These are phyloP conservation scores for Leucophenga montana DNA, from an alignment of 2,888 invertebrate genomes.

Conservation along the genomic window DNA sequence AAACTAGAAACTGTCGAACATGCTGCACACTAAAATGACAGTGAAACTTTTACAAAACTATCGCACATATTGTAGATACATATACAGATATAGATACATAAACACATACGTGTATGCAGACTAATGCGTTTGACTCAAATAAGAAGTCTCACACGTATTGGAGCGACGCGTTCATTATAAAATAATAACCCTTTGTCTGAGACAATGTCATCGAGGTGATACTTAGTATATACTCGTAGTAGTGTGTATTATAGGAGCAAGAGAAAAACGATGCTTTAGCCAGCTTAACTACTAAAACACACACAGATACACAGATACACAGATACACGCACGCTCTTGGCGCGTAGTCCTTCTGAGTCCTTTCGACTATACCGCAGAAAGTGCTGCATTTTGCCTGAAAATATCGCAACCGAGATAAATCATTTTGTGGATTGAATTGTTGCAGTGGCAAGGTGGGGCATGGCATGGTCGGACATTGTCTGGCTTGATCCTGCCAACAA, in stretches of 20 bases:
- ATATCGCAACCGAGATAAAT: slow-evolving; percentile 59
- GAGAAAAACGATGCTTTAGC: background rate
- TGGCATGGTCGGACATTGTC: slow-evolving; percentile 10
- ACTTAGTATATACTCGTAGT: background rate
- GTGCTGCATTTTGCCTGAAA: slow-evolving; percentile 42
- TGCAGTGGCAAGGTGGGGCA: slow-evolving; percentile 39
- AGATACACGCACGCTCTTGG: slow-evolving; percentile 14
- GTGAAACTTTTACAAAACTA: slow-evolving; percentile 33
- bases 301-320: slow-evolving; percentile 24
- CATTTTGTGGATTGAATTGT: slow-evolving; percentile 66
- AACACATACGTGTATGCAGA: slow-evolving; percentile 22
- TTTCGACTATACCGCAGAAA: slow-evolving; percentile 38
- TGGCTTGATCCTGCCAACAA: slow-evolving; percentile 10
- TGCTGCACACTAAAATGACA: slow-evolving; percentile 36
- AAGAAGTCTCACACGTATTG: background rate
- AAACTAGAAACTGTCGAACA: slow-evolving; percentile 32
- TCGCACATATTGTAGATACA: background rate
- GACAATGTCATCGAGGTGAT: slow-evolving; percentile 31
- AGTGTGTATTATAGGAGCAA: background rate
- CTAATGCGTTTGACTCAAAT: slow-evolving; percentile 4
- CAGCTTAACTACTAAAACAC: slow-evolving; percentile 46
- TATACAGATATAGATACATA: slow-evolving; percentile 6
- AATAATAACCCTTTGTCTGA: slow-evolving; percentile 68
- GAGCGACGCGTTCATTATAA: slow-evolving; percentile 55
- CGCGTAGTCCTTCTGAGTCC: slow-evolving; percentile 7